Base-by-base conservation (phyloP, 2,888 invertebrate species). In the Toxonevra muliebris region DNA sequence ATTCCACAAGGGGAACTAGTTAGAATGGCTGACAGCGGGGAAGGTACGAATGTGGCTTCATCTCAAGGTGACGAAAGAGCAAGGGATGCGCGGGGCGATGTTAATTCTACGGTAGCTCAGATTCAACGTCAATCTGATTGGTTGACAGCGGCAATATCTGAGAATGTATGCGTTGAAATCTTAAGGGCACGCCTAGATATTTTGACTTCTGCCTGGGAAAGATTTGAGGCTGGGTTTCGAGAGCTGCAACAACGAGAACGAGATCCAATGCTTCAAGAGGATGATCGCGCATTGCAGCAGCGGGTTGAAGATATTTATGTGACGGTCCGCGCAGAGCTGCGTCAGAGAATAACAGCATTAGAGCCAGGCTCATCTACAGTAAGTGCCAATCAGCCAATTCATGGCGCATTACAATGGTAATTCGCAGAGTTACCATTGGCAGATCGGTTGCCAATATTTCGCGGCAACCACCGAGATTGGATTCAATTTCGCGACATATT, bases 381-480 rank as follows among this genome's bases (percentile, higher is more conserved):
- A 5, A 52, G 10, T 15, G 17, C 3, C 15, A 40, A 15, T 11
- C 40, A 50, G 2, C 40, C 7, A 12, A 11, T 13, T 30, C 20
- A 60, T 19, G 12, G n/a, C 11, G 19, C 45, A 13, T 30, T 54
- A 30, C 60, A 60, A 30, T 15, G 3, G 15, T 61, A 66, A 41
- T 57, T 52, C 12, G 61, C 57, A 17, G 61, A 66, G 20, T 43
- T 66, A 20, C 66, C 61, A 57, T 48, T 61, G 50, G 66, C 45
- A 12, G 66, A 66, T 55, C 60, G 65, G 8, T 48, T 66, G 8
- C 60, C 60, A 15, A 66, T 55, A 30, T 66, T 66, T 61, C 50
- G 52, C 4, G 61, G 66, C n/a, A 50, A 48, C n/a, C 61, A 61
- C 41, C 53, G 48, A 13, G 66, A 66, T n/a, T 66, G 66, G 66